These are phyloP conservation scores for Damaliscus lunatus DNA, from an alignment of 2,113 vertebrate species.

Conservation along the genomic window DNA sequence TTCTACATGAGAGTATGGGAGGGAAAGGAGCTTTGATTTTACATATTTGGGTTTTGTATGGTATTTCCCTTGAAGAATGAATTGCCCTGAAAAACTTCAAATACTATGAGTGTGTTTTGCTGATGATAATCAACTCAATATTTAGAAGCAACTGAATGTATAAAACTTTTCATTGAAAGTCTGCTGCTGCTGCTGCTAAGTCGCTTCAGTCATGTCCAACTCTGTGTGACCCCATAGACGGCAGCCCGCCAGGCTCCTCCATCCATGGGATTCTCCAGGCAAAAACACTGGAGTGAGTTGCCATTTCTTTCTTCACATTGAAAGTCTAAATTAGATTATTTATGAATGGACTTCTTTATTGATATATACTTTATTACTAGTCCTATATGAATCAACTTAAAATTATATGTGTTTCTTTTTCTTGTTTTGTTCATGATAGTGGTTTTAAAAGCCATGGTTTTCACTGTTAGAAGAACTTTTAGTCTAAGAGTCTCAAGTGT, in stretches of 20 bases:
- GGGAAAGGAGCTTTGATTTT: background rate
- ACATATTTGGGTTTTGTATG: background rate
- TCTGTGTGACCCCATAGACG: too few species aligned
- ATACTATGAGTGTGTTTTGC: background rate
- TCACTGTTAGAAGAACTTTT: background rate
- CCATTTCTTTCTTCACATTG: background rate
- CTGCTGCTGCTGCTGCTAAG: background rate
- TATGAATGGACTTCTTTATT: background rate
- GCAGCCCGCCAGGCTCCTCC: background rate
- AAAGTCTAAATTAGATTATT: background rate
- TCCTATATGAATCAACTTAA: background rate
- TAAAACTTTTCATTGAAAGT: background rate
- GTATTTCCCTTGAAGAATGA: background rate
- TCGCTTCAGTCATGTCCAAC: fast-evolving
- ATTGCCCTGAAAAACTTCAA: background rate
- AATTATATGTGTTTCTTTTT: background rate
- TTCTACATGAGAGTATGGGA: background rate
- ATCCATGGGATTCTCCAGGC: background rate
- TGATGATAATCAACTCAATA: background rate
- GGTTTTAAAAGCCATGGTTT: background rate
- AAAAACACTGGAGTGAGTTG: background rate
- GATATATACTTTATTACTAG: background rate
- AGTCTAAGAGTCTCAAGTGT: background rate
- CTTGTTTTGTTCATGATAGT: background rate
- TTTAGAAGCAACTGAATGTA: background rate